Evolutionary conservation across 1,140 invertebrate species (phyloP), one percentile per base, ranked within the genome.

Genomic region (Brachionus rotundiformis): DNA sequence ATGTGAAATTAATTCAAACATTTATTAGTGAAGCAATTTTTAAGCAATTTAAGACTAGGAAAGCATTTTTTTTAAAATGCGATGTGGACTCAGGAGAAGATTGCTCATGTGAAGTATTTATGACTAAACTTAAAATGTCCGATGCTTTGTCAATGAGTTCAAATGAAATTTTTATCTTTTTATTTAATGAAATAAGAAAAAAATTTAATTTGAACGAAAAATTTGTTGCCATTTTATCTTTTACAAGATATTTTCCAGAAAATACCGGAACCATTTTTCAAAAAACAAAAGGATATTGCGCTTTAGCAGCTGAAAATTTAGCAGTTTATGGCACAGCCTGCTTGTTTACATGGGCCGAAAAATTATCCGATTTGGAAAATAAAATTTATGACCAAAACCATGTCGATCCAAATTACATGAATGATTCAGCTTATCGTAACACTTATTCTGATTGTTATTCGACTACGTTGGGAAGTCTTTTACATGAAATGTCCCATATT

Each of bases 401-500:
- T 77, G 91, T 95, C 23, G 92, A 95, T 85, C 90, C 90, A 0
- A 89, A 88, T 61, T 90, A 93, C 73, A 93, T 95, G 91, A 94
- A 95, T 87, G 94, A 95, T 84, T 95, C 94, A 87, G 93, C 93
- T 83, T 94, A 94, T 85, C 89, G 91, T 90, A 91, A 86, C 84
- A 83, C 84, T 76, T 85, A 87, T 79, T 94, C 94, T 76, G 94
- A 93, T 27, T 95, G 94, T 85, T 94, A 94, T 89, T 93, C 94
- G 3, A 96, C 95, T 10, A 94, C 93, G 16, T 87, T 98, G 33
- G 95, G 95, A 3, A 93, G 95, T n/a, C 92, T 94, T 6, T 91
- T 95, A 31, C 95, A 98, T 88, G 95, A 98, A 89, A 87, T 98
- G 54, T 94, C 94, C 11, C 95, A 98, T 86, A 95, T 93, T 1